These are phyloP conservation scores for Hydropsyche tenuis DNA, from an alignment of 1,140 invertebrate genomes.

Conservation along the genomic window DNA sequence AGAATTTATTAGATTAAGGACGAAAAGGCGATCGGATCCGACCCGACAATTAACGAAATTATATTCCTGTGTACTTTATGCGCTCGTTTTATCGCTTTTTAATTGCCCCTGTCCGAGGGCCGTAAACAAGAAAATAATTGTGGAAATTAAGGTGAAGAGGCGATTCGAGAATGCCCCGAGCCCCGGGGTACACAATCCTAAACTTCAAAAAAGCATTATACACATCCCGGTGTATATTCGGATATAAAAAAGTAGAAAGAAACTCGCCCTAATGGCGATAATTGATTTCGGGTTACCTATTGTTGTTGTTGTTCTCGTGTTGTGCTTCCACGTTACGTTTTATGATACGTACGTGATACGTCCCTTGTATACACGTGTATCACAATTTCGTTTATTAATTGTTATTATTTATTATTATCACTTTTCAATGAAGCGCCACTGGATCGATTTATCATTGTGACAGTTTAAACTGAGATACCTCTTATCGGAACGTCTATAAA, in stretches of 20 bases:
- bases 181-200: not conserved
- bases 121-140: slow-evolving; percentile 47
- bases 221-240: not conserved
- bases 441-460: not conserved
- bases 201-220: slow-evolving; percentile 7
- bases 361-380: too few species aligned
- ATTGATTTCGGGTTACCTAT: slow-evolving; percentile 25
- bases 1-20: slow-evolving; percentile 39
- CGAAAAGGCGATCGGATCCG: slow-evolving; percentile 11
- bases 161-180: slow-evolving; percentile 9
- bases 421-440: too few species aligned
- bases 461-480: not conserved
- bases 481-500: not conserved
- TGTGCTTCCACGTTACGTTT: slow-evolving; percentile 26
- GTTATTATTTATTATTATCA: too few species aligned
- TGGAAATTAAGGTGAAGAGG: slow-evolving; percentile 31
- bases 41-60: slow-evolving; percentile 46
- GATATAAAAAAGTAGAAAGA: slow-evolving; percentile 2
- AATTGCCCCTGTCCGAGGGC: slow-evolving; percentile 45
- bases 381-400: too few species aligned
- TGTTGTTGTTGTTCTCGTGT: slow-evolving; percentile 1
- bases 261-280: slow-evolving; percentile 18
- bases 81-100: slow-evolving; percentile 48
- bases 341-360: not conserved
- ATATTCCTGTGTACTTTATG: slow-evolving; percentile 47